These are phyloP conservation scores for Lithophane semibrunnea DNA, from an alignment of 2,888 invertebrate species.

Conservation along the genomic window DNA sequence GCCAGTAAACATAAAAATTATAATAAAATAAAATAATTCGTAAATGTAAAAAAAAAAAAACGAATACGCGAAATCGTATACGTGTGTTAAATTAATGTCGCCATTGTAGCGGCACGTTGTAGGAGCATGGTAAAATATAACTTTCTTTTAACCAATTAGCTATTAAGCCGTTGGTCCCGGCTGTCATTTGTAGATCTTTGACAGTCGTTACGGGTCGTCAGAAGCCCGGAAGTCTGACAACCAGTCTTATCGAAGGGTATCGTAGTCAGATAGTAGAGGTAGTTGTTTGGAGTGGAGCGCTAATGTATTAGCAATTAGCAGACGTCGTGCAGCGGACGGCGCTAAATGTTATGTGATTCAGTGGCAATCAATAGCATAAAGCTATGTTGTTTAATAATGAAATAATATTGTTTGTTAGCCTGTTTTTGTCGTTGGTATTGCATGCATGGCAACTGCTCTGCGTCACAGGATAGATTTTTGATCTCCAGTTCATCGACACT, in stretches of 20 bases:
- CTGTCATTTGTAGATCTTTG: too few species aligned
- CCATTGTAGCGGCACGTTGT: too few species aligned
- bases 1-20: too few species aligned
- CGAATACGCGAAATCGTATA: too few species aligned
- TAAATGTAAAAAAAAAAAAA: too few species aligned
- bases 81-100: too few species aligned
- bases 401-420: constrained; percentile 9
- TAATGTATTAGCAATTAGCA: constrained; percentile 65
- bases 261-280: too few species aligned
- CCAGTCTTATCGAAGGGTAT: too few species aligned
- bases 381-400: not conserved
- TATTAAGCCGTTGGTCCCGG: not conserved
- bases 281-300: constrained; percentile 53
- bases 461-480: not conserved
- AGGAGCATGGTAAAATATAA: constrained; percentile 53
- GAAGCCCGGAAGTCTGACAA: too few species aligned
- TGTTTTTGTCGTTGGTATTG: not conserved
- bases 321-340: constrained; percentile 57
- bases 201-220: too few species aligned
- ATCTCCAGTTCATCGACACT: not conserved
- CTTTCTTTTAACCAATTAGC: constrained; percentile 77
- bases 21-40: too few species aligned
- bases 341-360: constrained; percentile 26
- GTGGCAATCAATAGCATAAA: not conserved
- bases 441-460: not conserved